A percentile compares a stretch with the other conserved stretches of the same genome.
These are phyloP conservation scores for Papilio elwesi DNA, from an alignment of 2,888 invertebrate species.

Conservation along the genomic window DNA sequence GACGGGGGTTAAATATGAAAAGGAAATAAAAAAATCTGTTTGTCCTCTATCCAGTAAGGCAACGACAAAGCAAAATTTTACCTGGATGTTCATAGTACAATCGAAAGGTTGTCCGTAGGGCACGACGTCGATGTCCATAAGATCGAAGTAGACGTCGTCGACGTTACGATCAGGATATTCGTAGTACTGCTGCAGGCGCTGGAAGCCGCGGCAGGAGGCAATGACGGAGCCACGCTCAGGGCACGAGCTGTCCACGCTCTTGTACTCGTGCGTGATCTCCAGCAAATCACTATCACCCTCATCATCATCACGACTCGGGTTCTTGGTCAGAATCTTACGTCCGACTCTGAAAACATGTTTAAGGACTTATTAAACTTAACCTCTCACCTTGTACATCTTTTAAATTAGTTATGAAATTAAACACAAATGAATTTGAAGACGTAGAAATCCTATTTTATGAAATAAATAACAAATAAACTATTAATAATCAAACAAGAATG, in stretches of 20 bases:
- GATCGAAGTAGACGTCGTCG: conserved; percentile 87
- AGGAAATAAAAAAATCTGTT: too few species aligned
- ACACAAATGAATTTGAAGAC: not conserved
- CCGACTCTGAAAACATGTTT: conserved; percentile 82
- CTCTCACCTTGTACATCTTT: too few species aligned
- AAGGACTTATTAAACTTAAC: not conserved
- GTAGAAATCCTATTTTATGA: not conserved
- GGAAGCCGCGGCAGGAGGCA: conserved; percentile 87
- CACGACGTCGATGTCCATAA: conserved; percentile 87
- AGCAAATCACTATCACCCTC: conserved; percentile 86
- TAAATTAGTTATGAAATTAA: not conserved
- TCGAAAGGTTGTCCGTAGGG: conserved; percentile 87
- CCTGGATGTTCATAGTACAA: conserved; percentile 86
- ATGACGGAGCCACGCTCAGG: conserved; percentile 87
- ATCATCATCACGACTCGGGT: conserved; percentile 85
- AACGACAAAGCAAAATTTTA: too few species aligned
- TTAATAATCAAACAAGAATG: too few species aligned
- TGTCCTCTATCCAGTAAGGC: too few species aligned
- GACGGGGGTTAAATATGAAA: too few species aligned
- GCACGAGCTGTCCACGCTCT: conserved; percentile 85
- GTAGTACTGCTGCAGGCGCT: conserved; percentile 85
- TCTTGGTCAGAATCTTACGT: conserved; percentile 87
- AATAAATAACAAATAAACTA: too few species aligned
- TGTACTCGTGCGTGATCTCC: conserved; percentile 87
- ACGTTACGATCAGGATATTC: conserved; percentile 83